Conservation (phyloP, 2,797 vertebrate genomes). For the Rhinogobio ventralis region DNA sequence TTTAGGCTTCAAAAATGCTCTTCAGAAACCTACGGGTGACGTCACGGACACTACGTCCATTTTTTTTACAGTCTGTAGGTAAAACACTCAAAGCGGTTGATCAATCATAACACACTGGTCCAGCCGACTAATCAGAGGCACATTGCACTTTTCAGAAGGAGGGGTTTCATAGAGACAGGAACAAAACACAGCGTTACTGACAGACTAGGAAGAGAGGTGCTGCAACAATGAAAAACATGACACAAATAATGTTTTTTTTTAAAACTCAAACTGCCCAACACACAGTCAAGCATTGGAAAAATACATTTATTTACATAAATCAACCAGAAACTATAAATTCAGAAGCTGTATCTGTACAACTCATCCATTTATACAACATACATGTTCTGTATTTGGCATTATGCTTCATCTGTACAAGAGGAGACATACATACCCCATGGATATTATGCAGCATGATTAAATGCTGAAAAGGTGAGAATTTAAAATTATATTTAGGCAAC, state of each 20-base stretch:
- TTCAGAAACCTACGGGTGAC: too few species aligned
- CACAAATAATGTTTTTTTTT: too few species aligned
- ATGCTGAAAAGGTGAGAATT: neutral
- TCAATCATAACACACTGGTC: neutral
- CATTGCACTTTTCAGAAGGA: neutral
- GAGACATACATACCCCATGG: neutral
- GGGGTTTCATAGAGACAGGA: neutral
- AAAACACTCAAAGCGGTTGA: neutral
- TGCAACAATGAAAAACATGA: neutral
- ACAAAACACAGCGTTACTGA: neutral
- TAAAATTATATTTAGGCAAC: constrained; percentile 16
- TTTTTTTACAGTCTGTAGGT: too few species aligned
- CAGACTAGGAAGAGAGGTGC: too few species aligned
- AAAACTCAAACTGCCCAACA: constrained; percentile 11
- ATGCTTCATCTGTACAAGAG: constrained; percentile 50
- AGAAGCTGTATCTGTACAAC: constrained; percentile 64
- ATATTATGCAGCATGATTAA: constrained; percentile 26
- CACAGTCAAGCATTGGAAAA: constrained; percentile 72
- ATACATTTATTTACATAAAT: constrained; percentile 82
- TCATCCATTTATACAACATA: constrained; percentile 63
- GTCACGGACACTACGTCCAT: too few species aligned
- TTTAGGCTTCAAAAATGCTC: too few species aligned
- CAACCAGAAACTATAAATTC: constrained; percentile 60
- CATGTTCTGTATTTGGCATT: constrained; percentile 66
- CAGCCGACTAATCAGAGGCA: neutral